Evolutionary conservation across 2,113 vertebrate genomes (phyloP).

Genomic region (Meriones unguiculatus): DNA sequence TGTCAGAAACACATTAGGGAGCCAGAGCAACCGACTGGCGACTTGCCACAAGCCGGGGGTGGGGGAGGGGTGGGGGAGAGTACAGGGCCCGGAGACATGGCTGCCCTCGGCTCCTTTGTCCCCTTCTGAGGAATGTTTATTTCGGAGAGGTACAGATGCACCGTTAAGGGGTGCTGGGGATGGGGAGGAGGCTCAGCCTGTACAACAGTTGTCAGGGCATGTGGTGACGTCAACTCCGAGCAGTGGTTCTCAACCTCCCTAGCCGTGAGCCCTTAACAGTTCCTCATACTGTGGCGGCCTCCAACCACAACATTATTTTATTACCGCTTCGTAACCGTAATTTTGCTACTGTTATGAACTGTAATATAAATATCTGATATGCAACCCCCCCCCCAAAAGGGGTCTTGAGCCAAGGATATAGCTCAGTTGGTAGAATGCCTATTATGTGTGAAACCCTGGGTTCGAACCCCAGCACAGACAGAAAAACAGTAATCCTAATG

Average conservation of each 20-base stretch:
- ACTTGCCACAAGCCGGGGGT: background rate
- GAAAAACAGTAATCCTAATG: background rate
- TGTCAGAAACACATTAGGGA: conserved; percentile 50
- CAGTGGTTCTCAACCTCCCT: background rate
- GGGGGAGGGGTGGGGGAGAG: no score
- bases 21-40: background rate
- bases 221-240: no score
- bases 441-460: background rate
- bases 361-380: background rate
- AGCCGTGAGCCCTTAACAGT: background rate
- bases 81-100: background rate
- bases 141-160: background rate
- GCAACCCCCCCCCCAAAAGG: background rate
- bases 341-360: background rate
- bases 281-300: background rate
- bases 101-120: no score
- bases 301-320: background rate
- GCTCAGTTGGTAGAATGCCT: background rate
- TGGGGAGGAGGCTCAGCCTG: background rate
- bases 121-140: background rate
- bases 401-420: background rate
- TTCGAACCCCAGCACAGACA: background rate
- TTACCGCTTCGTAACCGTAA: background rate
- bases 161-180: accelerated
- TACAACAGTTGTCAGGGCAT: background rate